Conservation (phyloP, 1,140 invertebrate species). For the Leptonema lineaticorne region DNA sequence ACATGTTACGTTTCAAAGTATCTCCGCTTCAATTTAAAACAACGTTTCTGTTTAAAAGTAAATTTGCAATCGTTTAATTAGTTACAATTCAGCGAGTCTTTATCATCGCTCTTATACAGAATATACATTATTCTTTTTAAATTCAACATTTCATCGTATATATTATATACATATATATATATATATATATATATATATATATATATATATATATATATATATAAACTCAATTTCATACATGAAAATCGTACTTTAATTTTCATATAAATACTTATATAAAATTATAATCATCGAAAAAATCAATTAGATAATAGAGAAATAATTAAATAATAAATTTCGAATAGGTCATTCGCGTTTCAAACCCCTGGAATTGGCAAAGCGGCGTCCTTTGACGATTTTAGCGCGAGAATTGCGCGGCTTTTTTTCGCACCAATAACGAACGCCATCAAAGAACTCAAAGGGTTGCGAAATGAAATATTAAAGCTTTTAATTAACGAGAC, state of each 20-base stretch:
- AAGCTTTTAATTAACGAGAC: conserved; percentile 38
- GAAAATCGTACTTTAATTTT: neutral
- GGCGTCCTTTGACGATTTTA: conserved; percentile 21
- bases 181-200: neutral
- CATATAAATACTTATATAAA: no score
- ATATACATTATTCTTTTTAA: no score
- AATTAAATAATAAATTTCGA: neutral
- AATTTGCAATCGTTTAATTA: no score
- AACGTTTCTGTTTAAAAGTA: no score
- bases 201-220: neutral
- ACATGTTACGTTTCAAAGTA: no score
- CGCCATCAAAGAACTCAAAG: conserved; percentile 35
- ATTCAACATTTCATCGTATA: no score
- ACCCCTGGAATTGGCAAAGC: neutral
- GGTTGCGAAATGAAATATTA: conserved; percentile 39
- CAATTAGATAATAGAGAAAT: neutral
- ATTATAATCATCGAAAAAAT: neutral
- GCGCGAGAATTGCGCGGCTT: conserved; percentile 29
- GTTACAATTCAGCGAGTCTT: no score
- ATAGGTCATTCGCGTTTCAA: neutral
- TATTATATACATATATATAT: neutral
- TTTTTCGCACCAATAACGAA: conserved; percentile 37
- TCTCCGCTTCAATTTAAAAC: no score
- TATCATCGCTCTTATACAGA: no score
- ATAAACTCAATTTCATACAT: neutral